These are phyloP conservation scores for Montipora cactus DNA, from an alignment of 64 coral and sea anemone species.

Conservation along the genomic window DNA sequence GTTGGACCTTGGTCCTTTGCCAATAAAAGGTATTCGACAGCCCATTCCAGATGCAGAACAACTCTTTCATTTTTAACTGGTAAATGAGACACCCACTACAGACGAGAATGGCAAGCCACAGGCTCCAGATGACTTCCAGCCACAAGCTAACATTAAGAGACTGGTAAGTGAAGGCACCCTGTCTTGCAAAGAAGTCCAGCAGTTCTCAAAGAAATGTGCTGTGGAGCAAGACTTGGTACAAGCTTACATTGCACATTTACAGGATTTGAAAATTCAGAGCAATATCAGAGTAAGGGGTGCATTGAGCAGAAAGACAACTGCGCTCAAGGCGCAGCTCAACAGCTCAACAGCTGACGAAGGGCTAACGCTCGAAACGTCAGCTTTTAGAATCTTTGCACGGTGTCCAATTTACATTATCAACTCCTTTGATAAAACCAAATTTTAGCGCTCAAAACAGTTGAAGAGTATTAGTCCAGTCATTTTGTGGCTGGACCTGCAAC, in stretches of 20 bases:
- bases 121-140: slow-evolving; percentile 57
- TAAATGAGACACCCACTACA: background rate
- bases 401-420: no score
- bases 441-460: no score
- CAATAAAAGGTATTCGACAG: slow-evolving; percentile 37
- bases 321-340: no score
- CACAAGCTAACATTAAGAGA: slow-evolving; percentile 49
- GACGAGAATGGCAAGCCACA: background rate
- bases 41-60: slow-evolving; percentile 28
- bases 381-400: no score
- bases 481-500: no score
- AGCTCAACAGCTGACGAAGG: no score
- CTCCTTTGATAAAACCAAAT: no score
- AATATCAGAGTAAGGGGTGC: slow-evolving; percentile 18
- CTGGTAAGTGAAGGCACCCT: slow-evolving; percentile 26
- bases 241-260: slow-evolving; percentile 42
- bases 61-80: slow-evolving; percentile 15
- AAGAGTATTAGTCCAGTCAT: no score
- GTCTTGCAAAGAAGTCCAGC: slow-evolving; percentile 29
- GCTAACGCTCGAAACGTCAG: no score
- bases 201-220: slow-evolving; percentile 50
- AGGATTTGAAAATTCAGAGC: slow-evolving; percentile 41
- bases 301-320: background rate
- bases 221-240: slow-evolving; percentile 21
- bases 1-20: slow-evolving; percentile 27